phyloP scores from a whole-genome alignment of 2,797 vertebrate species.

The Chaetophractus vellerosus region DNA sequence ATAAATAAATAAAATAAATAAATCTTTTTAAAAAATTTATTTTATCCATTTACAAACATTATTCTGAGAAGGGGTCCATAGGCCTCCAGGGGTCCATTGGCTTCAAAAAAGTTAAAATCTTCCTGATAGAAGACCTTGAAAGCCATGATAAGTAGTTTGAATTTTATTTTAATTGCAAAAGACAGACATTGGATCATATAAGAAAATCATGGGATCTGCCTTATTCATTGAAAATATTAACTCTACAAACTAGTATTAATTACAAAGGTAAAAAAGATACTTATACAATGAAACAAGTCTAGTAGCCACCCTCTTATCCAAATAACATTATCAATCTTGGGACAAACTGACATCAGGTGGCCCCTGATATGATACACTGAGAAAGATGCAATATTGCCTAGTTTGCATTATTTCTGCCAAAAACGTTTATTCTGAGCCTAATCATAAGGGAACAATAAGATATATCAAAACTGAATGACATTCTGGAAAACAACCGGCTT shows the following conservation, averaged over 20 bases:
- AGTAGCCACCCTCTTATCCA: neutral
- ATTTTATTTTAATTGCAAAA: conserved; percentile 5
- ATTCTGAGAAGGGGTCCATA: neutral
- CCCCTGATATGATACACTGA: neutral
- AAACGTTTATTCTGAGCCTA: neutral
- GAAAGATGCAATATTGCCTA: neutral
- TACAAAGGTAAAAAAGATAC: neutral
- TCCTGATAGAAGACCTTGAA: neutral
- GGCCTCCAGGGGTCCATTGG: too few relatives aligned
- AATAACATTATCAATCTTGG: neutral
- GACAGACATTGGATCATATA: neutral
- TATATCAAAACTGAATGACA: neutral
- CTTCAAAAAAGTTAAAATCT: neutral
- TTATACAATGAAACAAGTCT: neutral
- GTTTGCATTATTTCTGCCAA: neutral
- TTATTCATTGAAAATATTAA: neutral
- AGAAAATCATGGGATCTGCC: too few relatives aligned
- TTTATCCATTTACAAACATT: conserved; percentile 9
- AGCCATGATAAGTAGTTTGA: neutral
- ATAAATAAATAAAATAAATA: too few relatives aligned
- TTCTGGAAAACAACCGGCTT: neutral
- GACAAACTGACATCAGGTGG: neutral
- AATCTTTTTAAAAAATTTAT: neutral
- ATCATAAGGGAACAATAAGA: neutral
- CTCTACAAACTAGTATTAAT: neutral